Percentiles rank a stretch among this genome's conserved stretches.
Conservation (phyloP, 2,888 invertebrate genomes). For the Cerastis rubricosa region DNA sequence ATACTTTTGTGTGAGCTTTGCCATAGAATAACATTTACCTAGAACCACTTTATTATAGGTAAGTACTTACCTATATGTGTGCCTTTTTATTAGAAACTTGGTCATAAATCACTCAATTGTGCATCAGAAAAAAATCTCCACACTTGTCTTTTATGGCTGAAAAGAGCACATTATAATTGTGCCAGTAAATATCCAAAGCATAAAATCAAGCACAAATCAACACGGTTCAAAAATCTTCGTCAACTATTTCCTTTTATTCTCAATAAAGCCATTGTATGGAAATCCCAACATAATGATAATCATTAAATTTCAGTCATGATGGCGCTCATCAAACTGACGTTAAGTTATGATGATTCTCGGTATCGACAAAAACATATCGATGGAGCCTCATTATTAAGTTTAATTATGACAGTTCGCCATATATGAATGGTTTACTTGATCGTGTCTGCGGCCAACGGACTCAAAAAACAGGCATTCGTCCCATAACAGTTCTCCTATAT, state of each 20-base stretch:
- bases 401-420: conserved; percentile 90
- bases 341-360: conserved; percentile 87
- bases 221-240: conserved; percentile 29
- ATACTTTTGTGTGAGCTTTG: conserved; percentile 35
- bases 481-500: conserved; percentile 79
- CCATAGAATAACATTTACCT: conserved; percentile 3
- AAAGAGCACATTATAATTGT: background rate
- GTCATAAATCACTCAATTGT: background rate
- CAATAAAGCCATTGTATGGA: conserved; percentile 72
- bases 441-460: conserved; percentile 74
- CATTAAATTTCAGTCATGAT: conserved; percentile 75
- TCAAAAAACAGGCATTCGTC: conserved; percentile 81
- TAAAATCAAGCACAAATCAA: conserved; percentile 23
- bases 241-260: conserved; percentile 58
- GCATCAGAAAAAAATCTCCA: background rate
- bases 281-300: conserved; percentile 69
- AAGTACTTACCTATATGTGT: background rate
- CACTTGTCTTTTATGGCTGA: background rate
- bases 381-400: conserved; percentile 86
- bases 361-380: conserved; percentile 84
- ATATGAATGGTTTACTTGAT: conserved; percentile 86
- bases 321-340: conserved; percentile 80
- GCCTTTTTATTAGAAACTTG: conserved; percentile 3
- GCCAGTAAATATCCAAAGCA: background rate
- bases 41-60: background rate